Base-by-base conservation (phyloP, 2,797 vertebrate genomes). In the Decapterus maruadsi region DNA sequence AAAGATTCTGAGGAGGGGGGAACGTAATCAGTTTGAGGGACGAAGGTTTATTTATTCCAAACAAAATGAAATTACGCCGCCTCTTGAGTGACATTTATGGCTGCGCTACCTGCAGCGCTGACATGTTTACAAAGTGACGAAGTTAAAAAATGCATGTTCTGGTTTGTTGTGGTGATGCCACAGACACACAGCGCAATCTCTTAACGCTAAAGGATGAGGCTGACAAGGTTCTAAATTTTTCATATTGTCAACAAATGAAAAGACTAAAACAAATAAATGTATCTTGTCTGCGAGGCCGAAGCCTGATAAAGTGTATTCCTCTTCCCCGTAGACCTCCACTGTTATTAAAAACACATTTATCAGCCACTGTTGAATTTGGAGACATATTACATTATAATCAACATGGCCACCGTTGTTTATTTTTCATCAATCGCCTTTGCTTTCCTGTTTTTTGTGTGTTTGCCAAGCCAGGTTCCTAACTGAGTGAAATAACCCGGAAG, bases 11-110 rank as follows among this genome's bases (percentile, higher is more conserved):
- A 85, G 80, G 26, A 85, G 90, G 89, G 26, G 86, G 90, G 89
- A 89, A 64, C 81, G 84, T 89, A 93, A 92, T 93, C 90, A 91
- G 89, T 93, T 90, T 91, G 86, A 91, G 90, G 87, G 89, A 90
- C 83, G 66, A 87, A 80, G 86, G 89, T 91, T 93, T 93, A 91
- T 94, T 94, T 93, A 93, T 94, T 93, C 92, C 89, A 90, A 89
- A 90, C 91, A 89, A 93, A 94, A 94, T 94, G 82, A 93, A 93
- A 93, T 95, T 90, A 93, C 85, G 81, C 84, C 76, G 80, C 78
- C 86, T 87, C 87, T 84, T 84, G 89, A 94, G 86, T 92, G 90
- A 92, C 87, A 84, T 93, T 93, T 92, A 93, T 87, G 77, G 87
- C 50, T 70, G 84, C 51, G 77, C 82, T 87, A 90, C 91, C 91